Percentiles rank a stretch among this genome's conserved stretches.
Conservation (phyloP, 2,797 vertebrate species). For the Sebastolobus alascanus region DNA sequence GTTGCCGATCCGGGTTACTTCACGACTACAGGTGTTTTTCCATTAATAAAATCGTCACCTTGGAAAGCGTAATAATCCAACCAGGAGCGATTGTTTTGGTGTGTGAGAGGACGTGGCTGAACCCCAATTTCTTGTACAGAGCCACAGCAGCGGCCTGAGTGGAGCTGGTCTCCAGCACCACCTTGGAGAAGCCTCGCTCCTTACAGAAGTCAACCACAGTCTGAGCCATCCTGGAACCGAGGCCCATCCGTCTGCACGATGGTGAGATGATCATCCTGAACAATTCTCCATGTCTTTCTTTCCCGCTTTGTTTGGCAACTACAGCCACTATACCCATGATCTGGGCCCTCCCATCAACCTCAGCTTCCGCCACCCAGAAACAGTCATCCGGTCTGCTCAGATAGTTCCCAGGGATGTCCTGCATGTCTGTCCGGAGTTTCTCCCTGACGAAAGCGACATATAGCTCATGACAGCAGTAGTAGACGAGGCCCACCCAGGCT, state of each 20-base stretch:
- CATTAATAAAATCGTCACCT: slow-evolving; percentile 65
- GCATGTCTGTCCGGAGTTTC: slow-evolving; percentile 76
- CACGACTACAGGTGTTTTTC: slow-evolving; percentile 67
- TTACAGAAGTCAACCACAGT: slow-evolving; percentile 76
- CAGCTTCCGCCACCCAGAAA: slow-evolving; percentile 83
- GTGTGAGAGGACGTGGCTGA: slow-evolving; percentile 44
- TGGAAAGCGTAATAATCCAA: slow-evolving; percentile 59
- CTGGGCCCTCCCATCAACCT: slow-evolving; percentile 58
- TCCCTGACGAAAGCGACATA: slow-evolving; percentile 54
- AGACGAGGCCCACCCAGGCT: slow-evolving; percentile 77
- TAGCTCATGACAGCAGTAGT: slow-evolving; percentile 71
- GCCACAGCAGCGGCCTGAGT: slow-evolving; percentile 71
- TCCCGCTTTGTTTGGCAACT: slow-evolving; percentile 41
- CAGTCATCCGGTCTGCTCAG: slow-evolving; percentile 72
- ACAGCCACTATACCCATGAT: slow-evolving; percentile 81
- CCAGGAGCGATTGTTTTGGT: rapidly evolving
- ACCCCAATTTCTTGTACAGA: slow-evolving; percentile 80
- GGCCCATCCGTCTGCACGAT: slow-evolving; percentile 67
- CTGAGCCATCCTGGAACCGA: slow-evolving; percentile 72
- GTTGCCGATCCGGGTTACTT: not conserved
- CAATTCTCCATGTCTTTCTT: slow-evolving; percentile 70
- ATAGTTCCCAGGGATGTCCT: slow-evolving; percentile 75
- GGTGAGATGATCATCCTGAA: slow-evolving; percentile 78
- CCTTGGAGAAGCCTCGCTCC: slow-evolving; percentile 73
- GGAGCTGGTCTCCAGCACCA: slow-evolving; percentile 74